Base-by-base conservation (phyloP, 2,888 invertebrate genomes). In the Odontocolon sp. region DNA sequence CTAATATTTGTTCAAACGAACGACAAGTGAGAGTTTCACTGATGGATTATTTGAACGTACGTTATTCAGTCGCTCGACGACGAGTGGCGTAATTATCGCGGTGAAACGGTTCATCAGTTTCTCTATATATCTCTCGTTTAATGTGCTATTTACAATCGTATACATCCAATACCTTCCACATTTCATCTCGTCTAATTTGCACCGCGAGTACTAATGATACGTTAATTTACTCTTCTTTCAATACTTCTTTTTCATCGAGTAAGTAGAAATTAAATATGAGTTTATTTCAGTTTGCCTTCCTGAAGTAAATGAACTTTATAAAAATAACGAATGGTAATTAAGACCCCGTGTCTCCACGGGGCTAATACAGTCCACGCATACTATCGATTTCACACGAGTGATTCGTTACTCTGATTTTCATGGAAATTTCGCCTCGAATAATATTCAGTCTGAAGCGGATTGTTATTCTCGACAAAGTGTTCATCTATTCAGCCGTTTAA, bases 161-260 rank as follows among this genome's bases (percentile, higher is more conserved):
- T n/a, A n/a, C n/a, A n/a, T 33, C 45, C 45, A 11, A 56, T 45
- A 38, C 16, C 18, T 8, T 28, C 33, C 42, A 1, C 45, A 54
- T 42, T 28, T 45, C 40, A 18, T 14, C 5, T 56, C 16, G 23
- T 16, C 40, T 33, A 70, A 56, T 63, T 63, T 11, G 16, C 18
- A 33, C 18, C 26, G 36, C 33, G n/a, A 16, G 11, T 36, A 16
- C 14, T 56, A 28, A 69, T 70, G n/a, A 45, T 45, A 26, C 16
- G n/a, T 21, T 54, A 8, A 61, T 54, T 11, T 40, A 11, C 57
- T 33, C 23, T 1, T 36, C n/a, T 26, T 26, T 59, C 9, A n/a
- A 6, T 9, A 16, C 3, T 4, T 11, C 31, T 21, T 23, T 4
- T 18, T 56, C 14, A 45, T 11, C 8, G 21, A 26, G 2, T 6